Base-by-base conservation (phyloP, 1,140 invertebrate species). In the Microplitis demolitor region DNA sequence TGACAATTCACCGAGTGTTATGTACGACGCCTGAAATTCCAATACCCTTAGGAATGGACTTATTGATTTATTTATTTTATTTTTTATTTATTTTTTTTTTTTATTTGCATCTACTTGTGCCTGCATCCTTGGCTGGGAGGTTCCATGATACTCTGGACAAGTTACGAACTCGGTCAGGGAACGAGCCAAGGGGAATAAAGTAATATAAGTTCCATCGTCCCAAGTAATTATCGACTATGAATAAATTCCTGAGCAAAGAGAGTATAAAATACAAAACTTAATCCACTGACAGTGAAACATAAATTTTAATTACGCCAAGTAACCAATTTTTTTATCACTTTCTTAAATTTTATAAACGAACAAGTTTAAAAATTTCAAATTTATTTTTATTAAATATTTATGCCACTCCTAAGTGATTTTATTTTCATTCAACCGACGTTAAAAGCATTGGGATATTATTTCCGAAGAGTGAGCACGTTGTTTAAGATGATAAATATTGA, bases 171-270 rank as follows among this genome's bases (percentile, higher is more conserved):
- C 14, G 39, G 31, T 45, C 31, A 9, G 39, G 24, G n/a, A 56
- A 71, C 34, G 62, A 72, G 70, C 64, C 63, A 72, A 14, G 14
- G 53, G 63, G 70, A 37, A 72, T 66, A 60, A 60, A 66, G 50
- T 66, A 72, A 66, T 72, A 51, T 39, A 60, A 60, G 37, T 58
- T 58, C 33, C n/a, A 4, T 58, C 51, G n/a, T 66, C 13, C 51
- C 51, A 50, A 16, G 50, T 66, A 74, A 74, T 74, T 74, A 74
- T 74, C 53, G 68, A 66, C 68, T 71, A 53, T 74, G 63, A 51
- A 74, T 74, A 74, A 74, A 74, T 70, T 69, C 39, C 16, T 24
- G 16, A 45, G 11, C 34, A 58, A 37, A 54, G 14, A 70, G 35
- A 11, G 31, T 31, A 34, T 31, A 61, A 13, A 61, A 66, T 9